These are phyloP conservation scores for Phainopepla nitens DNA, from an alignment of 2,113 vertebrate species.

Conservation along the genomic window DNA sequence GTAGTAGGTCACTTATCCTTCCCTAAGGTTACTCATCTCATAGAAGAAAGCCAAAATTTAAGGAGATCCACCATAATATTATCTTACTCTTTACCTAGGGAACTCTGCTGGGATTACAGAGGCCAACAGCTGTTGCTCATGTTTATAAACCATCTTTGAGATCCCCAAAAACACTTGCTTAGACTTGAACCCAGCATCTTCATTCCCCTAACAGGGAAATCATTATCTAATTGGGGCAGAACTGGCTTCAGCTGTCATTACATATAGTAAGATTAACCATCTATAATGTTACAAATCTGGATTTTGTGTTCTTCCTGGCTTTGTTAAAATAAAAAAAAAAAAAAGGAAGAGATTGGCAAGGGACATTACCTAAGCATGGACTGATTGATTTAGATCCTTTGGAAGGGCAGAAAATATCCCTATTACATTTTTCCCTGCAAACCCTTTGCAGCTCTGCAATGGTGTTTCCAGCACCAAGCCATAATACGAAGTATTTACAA, in stretches of 20 bases:
- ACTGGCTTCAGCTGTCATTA: background rate
- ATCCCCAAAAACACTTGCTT: background rate
- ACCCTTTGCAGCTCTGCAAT: background rate
- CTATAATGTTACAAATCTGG: background rate
- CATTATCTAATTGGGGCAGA: background rate
- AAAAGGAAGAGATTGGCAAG: background rate
- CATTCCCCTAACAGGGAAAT: background rate
- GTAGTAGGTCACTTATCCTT: background rate
- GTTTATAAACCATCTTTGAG: background rate
- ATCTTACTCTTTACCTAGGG: background rate
- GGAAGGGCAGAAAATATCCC: background rate
- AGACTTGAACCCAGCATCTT: background rate
- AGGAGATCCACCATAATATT: background rate
- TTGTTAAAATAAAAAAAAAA: background rate
- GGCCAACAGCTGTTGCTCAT: background rate
- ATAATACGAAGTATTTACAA: background rate
- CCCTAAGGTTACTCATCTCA: background rate
- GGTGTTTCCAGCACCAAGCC: background rate
- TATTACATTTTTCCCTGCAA: background rate
- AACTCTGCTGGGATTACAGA: background rate
- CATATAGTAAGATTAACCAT: background rate
- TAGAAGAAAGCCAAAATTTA: background rate
- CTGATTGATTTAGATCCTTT: background rate
- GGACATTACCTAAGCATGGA: background rate
- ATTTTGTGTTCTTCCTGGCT: background rate